A percentile compares a stretch with the other conserved stretches of the same genome.
Evolutionary conservation across 2,113 vertebrate genomes (phyloP).

Genomic region (Pseudonaja textilis): DNA sequence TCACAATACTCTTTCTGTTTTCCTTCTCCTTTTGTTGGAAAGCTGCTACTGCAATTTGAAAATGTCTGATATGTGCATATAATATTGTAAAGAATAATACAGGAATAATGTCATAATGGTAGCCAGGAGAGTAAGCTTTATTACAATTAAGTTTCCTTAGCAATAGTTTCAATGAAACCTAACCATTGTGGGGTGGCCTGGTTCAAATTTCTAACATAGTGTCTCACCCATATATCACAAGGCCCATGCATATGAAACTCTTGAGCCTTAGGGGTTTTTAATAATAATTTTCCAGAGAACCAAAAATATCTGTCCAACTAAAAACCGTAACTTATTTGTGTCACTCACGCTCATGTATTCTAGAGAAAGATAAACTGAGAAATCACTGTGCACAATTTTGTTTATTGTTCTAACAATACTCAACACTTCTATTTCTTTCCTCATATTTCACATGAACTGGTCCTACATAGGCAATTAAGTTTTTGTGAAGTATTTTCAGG

Average conservation of each 20-base stretch:
- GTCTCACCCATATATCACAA: not conserved
- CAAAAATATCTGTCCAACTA: not conserved
- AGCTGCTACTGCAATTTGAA: not conserved
- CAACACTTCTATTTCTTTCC: not conserved
- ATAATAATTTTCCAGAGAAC: not conserved
- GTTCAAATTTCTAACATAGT: not conserved
- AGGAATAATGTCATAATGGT: not conserved
- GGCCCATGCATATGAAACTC: not conserved
- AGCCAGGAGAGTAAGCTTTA: not conserved
- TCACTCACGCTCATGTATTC: not conserved
- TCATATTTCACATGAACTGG: not conserved
- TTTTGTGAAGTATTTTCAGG: not conserved
- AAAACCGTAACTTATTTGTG: not conserved
- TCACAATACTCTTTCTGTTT: not conserved
- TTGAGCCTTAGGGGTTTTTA: not conserved
- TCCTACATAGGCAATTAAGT: not conserved
- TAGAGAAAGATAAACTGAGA: not conserved
- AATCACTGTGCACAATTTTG: not conserved
- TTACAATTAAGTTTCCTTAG: conserved; percentile 2
- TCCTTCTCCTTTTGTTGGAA: not conserved
- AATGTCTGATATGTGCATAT: not conserved
- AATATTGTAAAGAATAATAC: not conserved
- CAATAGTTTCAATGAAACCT: not conserved
- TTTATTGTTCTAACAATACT: not conserved
- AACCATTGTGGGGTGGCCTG: not conserved